phyloP scores from a whole-genome alignment of 2,113 vertebrate species.

The Capra hircus region DNA sequence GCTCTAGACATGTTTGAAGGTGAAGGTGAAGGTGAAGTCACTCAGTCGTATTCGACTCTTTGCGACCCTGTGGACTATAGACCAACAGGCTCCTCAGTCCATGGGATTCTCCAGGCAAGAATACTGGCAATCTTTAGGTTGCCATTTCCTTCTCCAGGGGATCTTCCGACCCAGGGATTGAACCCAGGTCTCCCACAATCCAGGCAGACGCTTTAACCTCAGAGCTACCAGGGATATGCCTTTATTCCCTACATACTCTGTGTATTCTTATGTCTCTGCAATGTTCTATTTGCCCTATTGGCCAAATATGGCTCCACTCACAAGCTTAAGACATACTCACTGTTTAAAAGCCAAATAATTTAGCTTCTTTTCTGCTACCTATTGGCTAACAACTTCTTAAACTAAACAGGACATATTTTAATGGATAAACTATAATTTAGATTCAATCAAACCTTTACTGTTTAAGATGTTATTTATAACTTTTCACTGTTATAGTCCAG shows the following conservation, averaged over 20 bases:
- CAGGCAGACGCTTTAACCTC: too few relatives aligned
- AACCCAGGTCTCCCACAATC: too few relatives aligned
- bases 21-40: too few relatives aligned
- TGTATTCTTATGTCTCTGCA: not conserved
- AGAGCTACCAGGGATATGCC: not conserved
- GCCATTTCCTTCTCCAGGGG: too few relatives aligned
- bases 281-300: not conserved
- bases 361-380: not conserved
- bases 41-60: too few relatives aligned
- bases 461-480: not conserved
- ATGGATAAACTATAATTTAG: not conserved
- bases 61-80: too few relatives aligned
- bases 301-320: not conserved
- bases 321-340: not conserved
- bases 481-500: not conserved
- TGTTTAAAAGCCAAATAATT: not conserved
- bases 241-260: not conserved
- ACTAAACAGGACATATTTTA: not conserved
- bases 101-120: too few relatives aligned
- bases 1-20: not conserved
- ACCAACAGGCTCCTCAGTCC: too few relatives aligned
- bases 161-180: too few relatives aligned
- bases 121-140: too few relatives aligned
- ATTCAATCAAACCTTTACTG: not conserved
- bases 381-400: not conserved